phyloP scores from a whole-genome alignment of 2,888 invertebrate genomes.

The Rhopalosiphum nymphaeae region DNA sequence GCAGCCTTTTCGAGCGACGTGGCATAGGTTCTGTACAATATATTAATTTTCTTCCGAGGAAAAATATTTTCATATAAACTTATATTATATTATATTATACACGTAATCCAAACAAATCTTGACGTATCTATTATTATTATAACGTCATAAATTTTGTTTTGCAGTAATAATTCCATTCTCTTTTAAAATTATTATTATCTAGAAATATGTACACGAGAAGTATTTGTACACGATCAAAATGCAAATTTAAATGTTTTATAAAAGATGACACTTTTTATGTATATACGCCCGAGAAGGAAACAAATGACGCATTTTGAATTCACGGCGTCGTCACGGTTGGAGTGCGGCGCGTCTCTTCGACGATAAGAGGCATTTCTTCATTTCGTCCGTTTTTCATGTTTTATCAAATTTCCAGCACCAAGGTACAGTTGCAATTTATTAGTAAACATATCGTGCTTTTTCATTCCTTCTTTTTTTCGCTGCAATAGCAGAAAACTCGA shows the following conservation, averaged over 20 bases:
- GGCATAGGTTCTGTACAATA: background rate
- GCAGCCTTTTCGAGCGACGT: background rate
- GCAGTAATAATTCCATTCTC: background rate
- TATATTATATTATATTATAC: background rate
- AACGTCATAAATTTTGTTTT: background rate
- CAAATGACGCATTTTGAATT: conserved; percentile 46
- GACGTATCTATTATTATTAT: background rate
- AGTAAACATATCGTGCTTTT: conserved; percentile 3
- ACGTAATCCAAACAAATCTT: background rate
- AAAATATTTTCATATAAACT: background rate
- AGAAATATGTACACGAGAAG: background rate
- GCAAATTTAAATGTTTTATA: conserved; percentile 38
- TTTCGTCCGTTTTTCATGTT: conserved; percentile 29
- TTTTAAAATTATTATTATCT: conserved; percentile 27
- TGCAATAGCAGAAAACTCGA: background rate
- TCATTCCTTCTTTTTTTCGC: background rate
- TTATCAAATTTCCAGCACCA: conserved; percentile 27
- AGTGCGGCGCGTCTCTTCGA: conserved; percentile 10
- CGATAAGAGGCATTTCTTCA: conserved; percentile 48
- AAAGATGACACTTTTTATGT: conserved; percentile 22
- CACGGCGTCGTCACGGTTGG: background rate
- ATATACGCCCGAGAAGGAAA: background rate
- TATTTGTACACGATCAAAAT: conserved; percentile 25
- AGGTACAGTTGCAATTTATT: background rate
- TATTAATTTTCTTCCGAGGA: background rate